phyloP scores from a whole-genome alignment of 2,113 vertebrate genomes.

The Hyla sarda region DNA sequence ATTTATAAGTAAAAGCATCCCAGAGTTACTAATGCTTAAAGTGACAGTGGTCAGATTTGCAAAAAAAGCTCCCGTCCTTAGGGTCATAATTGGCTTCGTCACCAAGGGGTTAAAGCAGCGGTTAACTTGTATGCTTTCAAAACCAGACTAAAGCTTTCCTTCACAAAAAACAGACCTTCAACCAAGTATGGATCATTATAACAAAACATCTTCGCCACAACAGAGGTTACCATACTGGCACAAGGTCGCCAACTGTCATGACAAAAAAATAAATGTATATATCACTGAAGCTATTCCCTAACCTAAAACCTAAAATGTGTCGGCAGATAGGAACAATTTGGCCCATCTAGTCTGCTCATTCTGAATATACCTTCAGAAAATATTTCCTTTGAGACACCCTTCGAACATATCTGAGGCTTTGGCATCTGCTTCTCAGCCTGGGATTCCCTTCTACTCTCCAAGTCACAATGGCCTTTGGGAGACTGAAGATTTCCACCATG shows the following conservation, averaged over 20 bases:
- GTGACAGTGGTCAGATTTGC: too few species aligned
- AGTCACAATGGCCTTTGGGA: background rate
- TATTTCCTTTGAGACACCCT: background rate
- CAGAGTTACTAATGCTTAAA: too few species aligned
- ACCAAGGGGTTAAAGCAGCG: too few species aligned
- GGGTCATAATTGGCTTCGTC: too few species aligned
- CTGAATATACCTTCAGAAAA: conserved; percentile 46
- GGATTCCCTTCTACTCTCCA: background rate
- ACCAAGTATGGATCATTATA: background rate
- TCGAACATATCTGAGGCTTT: background rate
- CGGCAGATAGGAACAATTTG: too few species aligned
- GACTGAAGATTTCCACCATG: conserved; percentile 53
- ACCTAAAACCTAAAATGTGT: too few species aligned
- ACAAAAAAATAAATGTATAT: background rate
- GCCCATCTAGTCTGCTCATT: too few species aligned
- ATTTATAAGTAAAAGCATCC: too few species aligned
- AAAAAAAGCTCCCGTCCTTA: too few species aligned
- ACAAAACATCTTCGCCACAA: too few species aligned
- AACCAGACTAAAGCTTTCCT: background rate
- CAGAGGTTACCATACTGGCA: background rate
- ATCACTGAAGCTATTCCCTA: too few species aligned
- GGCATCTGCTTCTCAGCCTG: background rate
- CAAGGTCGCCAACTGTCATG: background rate
- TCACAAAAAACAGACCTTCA: background rate
- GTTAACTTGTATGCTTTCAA: background rate